Evolutionary conservation across 2,113 vertebrate genomes (phyloP), one percentile per base, ranked within the genome.

Genomic region (Eclectus roratus): DNA sequence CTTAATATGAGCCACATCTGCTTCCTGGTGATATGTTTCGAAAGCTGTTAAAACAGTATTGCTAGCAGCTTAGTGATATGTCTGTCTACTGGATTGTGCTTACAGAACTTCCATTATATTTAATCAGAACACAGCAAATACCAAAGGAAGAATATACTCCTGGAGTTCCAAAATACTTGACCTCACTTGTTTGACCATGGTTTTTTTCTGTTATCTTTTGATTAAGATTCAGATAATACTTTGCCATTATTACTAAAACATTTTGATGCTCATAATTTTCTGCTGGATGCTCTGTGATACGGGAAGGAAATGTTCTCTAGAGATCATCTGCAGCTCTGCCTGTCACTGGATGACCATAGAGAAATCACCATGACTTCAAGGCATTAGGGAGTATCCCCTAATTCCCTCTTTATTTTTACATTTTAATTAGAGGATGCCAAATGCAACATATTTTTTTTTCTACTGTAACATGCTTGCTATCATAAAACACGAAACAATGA

Each of bases 11-110:
- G 70, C 88, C 91, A 94, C 97, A 96, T 95, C 94, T 97, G 97
- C 94, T 97, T 97, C 91, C 96, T 96, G 95, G 91, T 85, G 88
- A 91, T 95, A 94, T 2, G 49, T 88, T 96, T 94, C 84, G 77
- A 91, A 94, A 92, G 78, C 91, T 96, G 74, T 94, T 95, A 94
- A 90, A 96, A 94, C 83, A 89, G 43, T 69, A 81, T 74, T 39
- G 0, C 88, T 72, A 72, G 86, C 86, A 88, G 86, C 69, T 85
- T 87, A 82, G 80, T 55, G 85, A 60, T 85, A 85, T 18, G 70
- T 87, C 91, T 49, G 76, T 81, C 49, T 74, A 9, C 43, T 76
- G 64, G 23, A 27, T 4, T 80, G 24, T 91, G 72, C 64, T 92
- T 91, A 79, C 64, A 94, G 72, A 90, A 65, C 21, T 63, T 50